Conservation (phyloP, 2,888 invertebrate species). For the Rhagium mordax region DNA sequence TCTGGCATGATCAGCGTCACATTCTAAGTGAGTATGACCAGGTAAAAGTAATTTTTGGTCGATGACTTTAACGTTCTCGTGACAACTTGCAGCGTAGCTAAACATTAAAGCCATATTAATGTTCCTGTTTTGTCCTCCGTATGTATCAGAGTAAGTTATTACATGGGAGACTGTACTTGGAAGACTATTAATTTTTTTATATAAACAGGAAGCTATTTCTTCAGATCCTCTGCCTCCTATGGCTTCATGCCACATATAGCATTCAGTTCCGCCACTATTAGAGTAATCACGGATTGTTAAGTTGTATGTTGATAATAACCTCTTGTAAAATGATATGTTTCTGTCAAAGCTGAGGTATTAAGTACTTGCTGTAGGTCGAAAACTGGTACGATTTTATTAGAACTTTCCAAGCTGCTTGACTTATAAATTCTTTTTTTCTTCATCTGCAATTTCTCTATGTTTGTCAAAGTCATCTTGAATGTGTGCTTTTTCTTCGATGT, state of each 20-base stretch:
- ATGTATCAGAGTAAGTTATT: conserved; percentile 48
- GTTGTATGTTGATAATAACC: conserved; percentile 36
- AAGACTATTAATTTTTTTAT: conserved; percentile 30
- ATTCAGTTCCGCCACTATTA: conserved; percentile 26
- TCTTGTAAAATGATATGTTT: conserved; percentile 40
- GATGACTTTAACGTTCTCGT: conserved; percentile 17
- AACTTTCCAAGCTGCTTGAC: background rate
- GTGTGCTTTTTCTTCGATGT: background rate
- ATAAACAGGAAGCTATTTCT: conserved; percentile 17
- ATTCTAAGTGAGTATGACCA: conserved; percentile 49
- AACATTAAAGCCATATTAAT: conserved; percentile 49
- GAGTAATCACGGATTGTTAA: conserved; percentile 39
- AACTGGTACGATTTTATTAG: background rate
- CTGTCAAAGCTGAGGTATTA: conserved; percentile 4
- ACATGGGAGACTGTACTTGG: conserved; percentile 28
- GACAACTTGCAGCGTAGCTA: background rate
- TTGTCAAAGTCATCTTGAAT: background rate
- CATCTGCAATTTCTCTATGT: background rate
- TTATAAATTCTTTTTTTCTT: background rate
- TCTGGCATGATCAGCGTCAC: conserved; percentile 46
- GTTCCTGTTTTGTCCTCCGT: conserved; percentile 51
- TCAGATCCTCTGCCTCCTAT: conserved; percentile 34
- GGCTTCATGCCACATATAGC: conserved; percentile 43
- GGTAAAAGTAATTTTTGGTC: conserved; percentile 48
- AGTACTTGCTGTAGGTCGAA: conserved; percentile 42